Percentiles rank a stretch among this genome's conserved stretches.
Conservation (phyloP, 2,888 invertebrate species). For the Dasysyrphus tricinctus region DNA sequence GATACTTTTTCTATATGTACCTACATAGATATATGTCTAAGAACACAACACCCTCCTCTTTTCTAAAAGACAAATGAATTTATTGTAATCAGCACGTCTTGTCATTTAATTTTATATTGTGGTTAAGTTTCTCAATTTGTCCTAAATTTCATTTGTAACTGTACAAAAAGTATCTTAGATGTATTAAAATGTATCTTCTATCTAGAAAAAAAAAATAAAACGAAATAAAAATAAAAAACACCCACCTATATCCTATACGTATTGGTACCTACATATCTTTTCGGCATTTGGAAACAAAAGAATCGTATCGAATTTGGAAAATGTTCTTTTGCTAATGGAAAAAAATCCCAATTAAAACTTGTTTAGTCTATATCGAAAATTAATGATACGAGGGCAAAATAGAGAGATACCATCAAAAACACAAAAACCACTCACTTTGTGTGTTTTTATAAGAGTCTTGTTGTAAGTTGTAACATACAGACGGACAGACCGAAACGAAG, state of each 20-base stretch:
- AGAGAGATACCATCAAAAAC: not conserved
- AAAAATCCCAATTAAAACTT: conserved; percentile 55
- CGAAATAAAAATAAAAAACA: not conserved
- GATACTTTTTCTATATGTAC: conserved; percentile 1
- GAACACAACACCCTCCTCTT: not conserved
- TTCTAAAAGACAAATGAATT: conserved; percentile 14
- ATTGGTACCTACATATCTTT: not conserved
- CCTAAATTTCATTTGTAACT: conserved; percentile 41
- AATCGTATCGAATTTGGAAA: conserved; percentile 37
- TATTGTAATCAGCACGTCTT: conserved; percentile 21
- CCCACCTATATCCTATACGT: not conserved
- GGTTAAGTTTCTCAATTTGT: conserved; percentile 38
- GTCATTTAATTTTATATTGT: conserved; percentile 13
- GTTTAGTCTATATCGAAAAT: conserved; percentile 53
- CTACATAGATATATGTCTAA: not conserved
- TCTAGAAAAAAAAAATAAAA: not conserved
- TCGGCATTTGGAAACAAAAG: conserved; percentile 32
- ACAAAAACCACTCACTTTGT: conserved; percentile 2
- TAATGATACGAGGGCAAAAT: conserved; percentile 8
- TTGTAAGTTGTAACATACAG: conserved; percentile 6
- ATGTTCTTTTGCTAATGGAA: conserved; percentile 47
- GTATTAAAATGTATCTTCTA: conserved; percentile 22
- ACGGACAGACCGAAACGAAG: not conserved
- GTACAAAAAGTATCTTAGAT: conserved; percentile 19
- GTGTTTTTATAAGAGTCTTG: not conserved